phyloP scores from a whole-genome alignment of 2,888 invertebrate species.

The Dendrolimus houi region DNA sequence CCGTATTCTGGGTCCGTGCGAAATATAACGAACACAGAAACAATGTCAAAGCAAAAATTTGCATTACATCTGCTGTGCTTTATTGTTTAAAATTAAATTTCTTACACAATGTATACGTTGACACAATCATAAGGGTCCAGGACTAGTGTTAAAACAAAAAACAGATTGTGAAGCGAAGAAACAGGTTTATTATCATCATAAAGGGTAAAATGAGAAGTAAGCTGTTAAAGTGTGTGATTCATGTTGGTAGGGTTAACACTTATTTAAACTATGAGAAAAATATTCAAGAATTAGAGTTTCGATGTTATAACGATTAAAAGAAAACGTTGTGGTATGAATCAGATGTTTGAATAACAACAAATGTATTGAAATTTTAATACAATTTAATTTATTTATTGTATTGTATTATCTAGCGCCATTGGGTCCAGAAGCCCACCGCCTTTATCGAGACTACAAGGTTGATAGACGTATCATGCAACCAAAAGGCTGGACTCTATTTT shows the following conservation, averaged over 20 bases:
- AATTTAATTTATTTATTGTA: too few species aligned
- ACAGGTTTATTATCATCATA: slow-evolving; percentile 73
- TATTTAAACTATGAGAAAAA: background rate
- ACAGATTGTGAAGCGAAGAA: slow-evolving; percentile 55
- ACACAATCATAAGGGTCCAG: slow-evolving; percentile 62
- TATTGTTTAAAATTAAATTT: slow-evolving; percentile 55
- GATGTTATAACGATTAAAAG: background rate
- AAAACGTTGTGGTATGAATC: background rate
- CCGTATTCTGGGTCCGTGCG: background rate
- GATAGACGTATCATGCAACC: too few species aligned
- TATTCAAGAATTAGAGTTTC: too few species aligned
- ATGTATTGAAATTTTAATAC: background rate
- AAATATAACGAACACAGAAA: background rate
- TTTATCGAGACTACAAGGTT: too few species aligned
- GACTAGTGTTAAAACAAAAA: slow-evolving; percentile 63
- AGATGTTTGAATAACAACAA: background rate
- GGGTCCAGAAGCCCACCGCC: too few species aligned
- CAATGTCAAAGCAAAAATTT: background rate
- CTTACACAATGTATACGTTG: slow-evolving; percentile 53
- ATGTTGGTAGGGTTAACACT: slow-evolving; percentile 38
- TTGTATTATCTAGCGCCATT: too few species aligned
- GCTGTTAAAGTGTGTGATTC: slow-evolving; percentile 46
- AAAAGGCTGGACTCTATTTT: too few species aligned
- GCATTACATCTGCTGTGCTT: slow-evolving; percentile 9
- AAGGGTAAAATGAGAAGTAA: slow-evolving; percentile 70